Evolutionary conservation across 2,797 vertebrate species (phyloP).

Genomic region (Acanthurus leucopareius): DNA sequence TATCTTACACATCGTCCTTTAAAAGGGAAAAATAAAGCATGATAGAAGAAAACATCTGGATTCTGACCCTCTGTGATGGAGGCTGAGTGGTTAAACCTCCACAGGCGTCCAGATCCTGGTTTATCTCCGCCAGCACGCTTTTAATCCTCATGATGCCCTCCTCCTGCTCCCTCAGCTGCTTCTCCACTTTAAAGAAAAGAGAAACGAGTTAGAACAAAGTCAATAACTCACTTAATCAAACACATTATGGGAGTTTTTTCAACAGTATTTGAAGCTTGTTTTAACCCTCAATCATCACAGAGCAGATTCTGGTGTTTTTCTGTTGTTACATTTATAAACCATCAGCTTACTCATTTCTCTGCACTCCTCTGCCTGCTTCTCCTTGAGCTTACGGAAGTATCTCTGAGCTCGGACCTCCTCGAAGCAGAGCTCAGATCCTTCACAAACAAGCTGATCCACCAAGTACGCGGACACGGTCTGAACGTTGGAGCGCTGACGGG

Average conservation of each 20-base stretch:
- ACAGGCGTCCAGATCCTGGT: slow-evolving; percentile 68
- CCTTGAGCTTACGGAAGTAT: slow-evolving; percentile 79
- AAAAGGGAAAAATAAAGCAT: background rate
- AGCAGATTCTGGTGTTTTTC: background rate
- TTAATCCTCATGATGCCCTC: slow-evolving; percentile 81
- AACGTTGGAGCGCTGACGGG: background rate
- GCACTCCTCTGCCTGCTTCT: slow-evolving; percentile 76
- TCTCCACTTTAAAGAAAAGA: slow-evolving; percentile 65
- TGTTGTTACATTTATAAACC: background rate
- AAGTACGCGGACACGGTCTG: slow-evolving; percentile 86
- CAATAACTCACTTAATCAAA: background rate
- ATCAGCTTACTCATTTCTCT: slow-evolving; percentile 78
- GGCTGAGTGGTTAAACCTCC: background rate
- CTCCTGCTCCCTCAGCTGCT: slow-evolving; percentile 75
- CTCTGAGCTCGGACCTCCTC: slow-evolving; percentile 84
- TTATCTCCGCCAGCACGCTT: slow-evolving; percentile 81
- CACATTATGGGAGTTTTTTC: too few species aligned
- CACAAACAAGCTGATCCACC: slow-evolving; percentile 83
- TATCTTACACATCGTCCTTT: too few species aligned
- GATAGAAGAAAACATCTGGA: background rate
- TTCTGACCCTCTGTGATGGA: slow-evolving; percentile 38
- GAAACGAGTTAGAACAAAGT: background rate
- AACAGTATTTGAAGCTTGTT: background rate
- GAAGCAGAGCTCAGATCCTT: slow-evolving; percentile 88
- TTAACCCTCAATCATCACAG: background rate